Evolutionary conservation across 2,888 invertebrate genomes (phyloP).

Genomic region (Hetaerina titia): DNA sequence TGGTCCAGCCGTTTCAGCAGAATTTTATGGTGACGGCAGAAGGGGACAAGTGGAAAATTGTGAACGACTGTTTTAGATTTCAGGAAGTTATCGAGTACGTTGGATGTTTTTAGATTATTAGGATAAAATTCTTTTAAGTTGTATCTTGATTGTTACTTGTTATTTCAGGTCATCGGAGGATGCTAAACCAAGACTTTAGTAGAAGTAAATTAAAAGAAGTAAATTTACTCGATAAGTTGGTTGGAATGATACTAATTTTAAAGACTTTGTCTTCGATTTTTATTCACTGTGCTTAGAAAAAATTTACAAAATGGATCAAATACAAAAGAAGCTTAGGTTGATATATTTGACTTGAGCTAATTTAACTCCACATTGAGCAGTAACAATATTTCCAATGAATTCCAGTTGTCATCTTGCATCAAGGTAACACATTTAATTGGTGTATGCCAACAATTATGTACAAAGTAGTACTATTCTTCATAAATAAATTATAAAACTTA

Average conservation of each 20-base stretch:
- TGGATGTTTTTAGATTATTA: background rate
- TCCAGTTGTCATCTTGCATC: conserved; percentile 19
- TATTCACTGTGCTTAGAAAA: conserved; percentile 51
- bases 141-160: background rate
- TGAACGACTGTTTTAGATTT: conserved; percentile 91
- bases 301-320: conserved; percentile 64
- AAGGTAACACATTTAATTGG: background rate
- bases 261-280: background rate
- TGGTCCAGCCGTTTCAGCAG: conserved; percentile 87
- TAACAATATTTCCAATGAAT: background rate
- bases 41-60: conserved; percentile 96
- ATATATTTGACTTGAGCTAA: conserved; percentile 14
- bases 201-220: background rate
- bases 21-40: conserved; percentile 92
- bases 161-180: background rate
- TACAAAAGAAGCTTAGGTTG: conserved; percentile 36
- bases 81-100: conserved; percentile 78
- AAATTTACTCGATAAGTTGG: background rate
- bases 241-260: background rate
- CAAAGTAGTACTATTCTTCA: background rate
- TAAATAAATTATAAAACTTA: conserved; percentile 9
- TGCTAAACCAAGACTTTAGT: background rate
- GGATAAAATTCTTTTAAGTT: background rate
- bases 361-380: conserved; percentile 10
- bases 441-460: background rate